Evolutionary conservation across 2,888 invertebrate genomes (phyloP).

Genomic region (Sesamia inferens): DNA sequence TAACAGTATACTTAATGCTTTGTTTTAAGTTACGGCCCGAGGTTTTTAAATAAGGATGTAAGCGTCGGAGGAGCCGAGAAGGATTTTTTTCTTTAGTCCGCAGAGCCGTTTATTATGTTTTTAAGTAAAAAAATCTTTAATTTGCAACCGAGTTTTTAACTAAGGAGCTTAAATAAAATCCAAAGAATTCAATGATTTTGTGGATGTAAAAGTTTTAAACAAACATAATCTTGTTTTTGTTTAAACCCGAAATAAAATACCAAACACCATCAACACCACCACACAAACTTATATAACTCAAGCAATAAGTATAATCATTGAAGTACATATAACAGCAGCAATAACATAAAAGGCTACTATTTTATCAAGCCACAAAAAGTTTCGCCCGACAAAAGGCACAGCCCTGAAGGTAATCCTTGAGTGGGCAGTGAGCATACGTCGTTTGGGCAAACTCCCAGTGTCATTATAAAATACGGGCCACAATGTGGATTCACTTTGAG

Average conservation of each 20-base stretch:
- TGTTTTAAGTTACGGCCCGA: conserved; percentile 37
- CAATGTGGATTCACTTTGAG: conserved; percentile 87
- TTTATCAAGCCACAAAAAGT: conserved; percentile 68
- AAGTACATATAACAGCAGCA: conserved; percentile 11
- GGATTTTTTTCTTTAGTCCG: background rate
- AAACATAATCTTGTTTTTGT: conserved; percentile 5
- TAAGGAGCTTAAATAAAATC: background rate
- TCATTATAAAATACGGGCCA: conserved; percentile 88
- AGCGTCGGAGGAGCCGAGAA: background rate
- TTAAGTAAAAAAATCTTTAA: background rate
- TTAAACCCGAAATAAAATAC: background rate
- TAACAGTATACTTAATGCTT: conserved; percentile 27
- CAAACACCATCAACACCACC: background rate
- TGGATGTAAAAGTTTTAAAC: background rate
- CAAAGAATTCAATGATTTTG: background rate
- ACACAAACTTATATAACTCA: background rate
- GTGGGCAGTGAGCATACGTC: conserved; percentile 86
- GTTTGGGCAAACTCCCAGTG: conserved; percentile 84
- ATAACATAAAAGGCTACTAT: conserved; percentile 54
- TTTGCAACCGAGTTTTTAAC: background rate
- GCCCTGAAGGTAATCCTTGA: conserved; percentile 83
- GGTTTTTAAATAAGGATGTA: conserved; percentile 50
- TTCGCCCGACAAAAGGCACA: conserved; percentile 71
- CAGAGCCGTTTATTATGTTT: background rate
- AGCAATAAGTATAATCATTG: conserved; percentile 3